Evolutionary conservation across 2,888 invertebrate species (phyloP).

Genomic region (Apantesis nais): DNA sequence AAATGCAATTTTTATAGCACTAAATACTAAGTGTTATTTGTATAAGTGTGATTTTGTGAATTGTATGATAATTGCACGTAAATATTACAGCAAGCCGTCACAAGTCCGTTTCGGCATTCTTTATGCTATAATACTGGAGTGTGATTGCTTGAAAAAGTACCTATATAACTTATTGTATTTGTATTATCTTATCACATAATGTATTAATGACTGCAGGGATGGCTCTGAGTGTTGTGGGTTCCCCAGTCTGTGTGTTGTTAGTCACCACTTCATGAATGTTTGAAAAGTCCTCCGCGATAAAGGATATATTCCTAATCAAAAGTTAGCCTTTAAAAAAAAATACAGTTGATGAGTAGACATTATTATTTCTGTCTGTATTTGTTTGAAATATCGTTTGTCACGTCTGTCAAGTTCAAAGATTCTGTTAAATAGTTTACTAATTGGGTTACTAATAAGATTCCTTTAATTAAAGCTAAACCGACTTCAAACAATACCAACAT

Average conservation of each 20-base stretch:
- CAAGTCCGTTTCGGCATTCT: not conserved
- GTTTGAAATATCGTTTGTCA: not conserved
- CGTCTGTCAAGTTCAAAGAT: not conserved
- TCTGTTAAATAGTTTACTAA: not conserved
- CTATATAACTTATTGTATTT: not conserved
- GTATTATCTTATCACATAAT: not conserved
- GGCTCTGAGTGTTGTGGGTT: too few relatives aligned
- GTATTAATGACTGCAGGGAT: too few relatives aligned
- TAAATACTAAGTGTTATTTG: slow-evolving; percentile 3
- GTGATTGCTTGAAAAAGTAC: not conserved
- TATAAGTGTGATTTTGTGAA: not conserved
- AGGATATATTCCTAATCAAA: too few relatives aligned
- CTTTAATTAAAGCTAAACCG: too few relatives aligned
- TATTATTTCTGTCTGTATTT: not conserved
- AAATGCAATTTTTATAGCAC: not conserved
- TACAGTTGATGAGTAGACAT: not conserved
- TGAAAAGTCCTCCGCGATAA: too few relatives aligned
- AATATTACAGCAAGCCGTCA: not conserved
- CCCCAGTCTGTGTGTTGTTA: too few relatives aligned
- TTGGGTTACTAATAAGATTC: not conserved
- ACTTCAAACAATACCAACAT: too few relatives aligned
- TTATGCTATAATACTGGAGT: not conserved
- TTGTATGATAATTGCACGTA: not conserved
- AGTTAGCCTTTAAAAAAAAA: too few relatives aligned
- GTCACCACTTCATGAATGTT: too few relatives aligned